Percentiles rank a stretch among this genome's conserved stretches.
Conservation (phyloP, 2,113 vertebrate species). For the Bos indicus region DNA sequence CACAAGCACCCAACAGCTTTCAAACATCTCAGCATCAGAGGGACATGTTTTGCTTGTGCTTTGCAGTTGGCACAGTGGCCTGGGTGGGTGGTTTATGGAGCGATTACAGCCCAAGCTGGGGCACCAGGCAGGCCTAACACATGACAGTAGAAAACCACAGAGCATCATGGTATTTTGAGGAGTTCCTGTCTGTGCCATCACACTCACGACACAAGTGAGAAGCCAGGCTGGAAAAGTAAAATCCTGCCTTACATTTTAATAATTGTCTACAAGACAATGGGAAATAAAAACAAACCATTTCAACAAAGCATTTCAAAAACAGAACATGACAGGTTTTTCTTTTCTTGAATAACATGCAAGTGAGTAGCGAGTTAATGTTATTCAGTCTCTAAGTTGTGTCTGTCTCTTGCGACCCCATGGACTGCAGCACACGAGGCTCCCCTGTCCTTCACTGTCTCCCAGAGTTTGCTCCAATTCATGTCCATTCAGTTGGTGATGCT, state of each 20-base stretch:
- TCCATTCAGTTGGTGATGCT: not conserved
- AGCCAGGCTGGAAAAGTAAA: not conserved
- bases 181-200: not conserved
- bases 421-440: not conserved
- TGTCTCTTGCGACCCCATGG: not conserved
- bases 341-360: not conserved
- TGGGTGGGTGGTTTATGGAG: not conserved
- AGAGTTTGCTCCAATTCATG: not conserved
- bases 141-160: not conserved
- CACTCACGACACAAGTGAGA: not conserved
- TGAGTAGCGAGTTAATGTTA: not conserved
- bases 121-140: not conserved
- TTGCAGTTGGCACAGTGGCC: not conserved
- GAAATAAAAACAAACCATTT: conserved; percentile 14
- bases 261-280: not conserved
- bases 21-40: not conserved
- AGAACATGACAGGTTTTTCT: not conserved
- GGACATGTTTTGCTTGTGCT: not conserved
- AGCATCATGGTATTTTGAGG: not conserved
- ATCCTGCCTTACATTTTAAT: not conserved
- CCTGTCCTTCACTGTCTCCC: not conserved
- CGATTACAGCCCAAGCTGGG: no score
- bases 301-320: no score
- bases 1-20: not conserved
- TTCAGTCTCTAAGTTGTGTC: not conserved